Base-by-base conservation (phyloP, 2,888 invertebrate genomes). In the Tuberolachnus salignus region DNA sequence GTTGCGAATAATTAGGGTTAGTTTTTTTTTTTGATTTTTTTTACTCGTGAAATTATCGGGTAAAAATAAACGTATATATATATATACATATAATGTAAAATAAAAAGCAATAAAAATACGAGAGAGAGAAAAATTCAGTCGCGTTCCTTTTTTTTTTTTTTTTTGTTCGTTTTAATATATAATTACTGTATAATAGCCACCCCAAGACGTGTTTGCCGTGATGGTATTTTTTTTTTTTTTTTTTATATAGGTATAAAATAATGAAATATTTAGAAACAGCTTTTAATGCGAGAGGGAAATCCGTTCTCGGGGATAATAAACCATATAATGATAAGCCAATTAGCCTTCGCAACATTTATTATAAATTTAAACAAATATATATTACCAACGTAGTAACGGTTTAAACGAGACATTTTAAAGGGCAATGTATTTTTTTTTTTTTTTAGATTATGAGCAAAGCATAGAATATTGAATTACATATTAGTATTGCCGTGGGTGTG, bases 1-100 rank as follows among this genome's bases (percentile, higher is more conserved):
- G 59, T 59, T 61, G 34, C 34, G 59, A 69, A 78, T 78, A 78
- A 69, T 78, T 67, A 78, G 59, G 34, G 69, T 49, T 34, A 23
- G 19, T 46, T 69, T 66, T 67, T 61, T 8, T 49, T 42, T 78
- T 78, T 78, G n/a, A 67, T 57, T 46, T 46, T 75, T 64, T 63
- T 53, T 34, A 34, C 34, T 14, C 11, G 1, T 49, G 46, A 10
- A 51, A 64, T 53, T 53, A 74, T 64, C 53, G 53, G 53, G 34
- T 3, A 13, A 44, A 53, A 73, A 23, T 26, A 71, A 57, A 13
- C 14, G 1, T 64, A 46, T 13, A 46, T 59, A 26, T 44, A 23
- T n/a, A n/a, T n/a, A n/a, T n/a, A n/a, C n/a, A n/a, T n/a, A n/a
- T n/a, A n/a, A n/a, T n/a, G n/a, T n/a, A 73, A 21, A 34, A 73